Conservation (phyloP, 2,888 invertebrate genomes). For the Noctua pronuba region DNA sequence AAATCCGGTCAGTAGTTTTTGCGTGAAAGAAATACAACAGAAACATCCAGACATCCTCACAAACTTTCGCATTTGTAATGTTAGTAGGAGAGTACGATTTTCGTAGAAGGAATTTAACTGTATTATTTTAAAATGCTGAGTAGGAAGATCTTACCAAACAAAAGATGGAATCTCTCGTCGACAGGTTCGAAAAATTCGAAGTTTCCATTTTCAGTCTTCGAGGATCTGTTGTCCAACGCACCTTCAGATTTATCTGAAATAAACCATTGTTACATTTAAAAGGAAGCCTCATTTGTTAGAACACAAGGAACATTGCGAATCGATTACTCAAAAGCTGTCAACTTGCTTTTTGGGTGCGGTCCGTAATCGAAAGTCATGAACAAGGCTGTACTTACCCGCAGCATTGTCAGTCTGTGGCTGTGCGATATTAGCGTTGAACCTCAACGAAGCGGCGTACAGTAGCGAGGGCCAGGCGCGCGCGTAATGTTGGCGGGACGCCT, state of each 20-base stretch:
- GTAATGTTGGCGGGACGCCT: conserved; percentile 97
- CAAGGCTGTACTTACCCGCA: conserved; percentile 18
- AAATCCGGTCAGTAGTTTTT: no score
- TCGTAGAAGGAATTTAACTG: neutral
- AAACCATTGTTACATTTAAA: neutral
- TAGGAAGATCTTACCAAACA: conserved; percentile 93
- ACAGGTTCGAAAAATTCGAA: conserved; percentile 88
- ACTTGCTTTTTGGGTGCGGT: neutral
- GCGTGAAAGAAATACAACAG: no score
- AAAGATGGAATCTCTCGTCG: conserved; percentile 93
- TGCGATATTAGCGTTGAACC: conserved; percentile 81
- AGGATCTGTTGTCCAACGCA: conserved; percentile 79
- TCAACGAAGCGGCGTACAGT: conserved; percentile 97
- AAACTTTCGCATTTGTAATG: no score
- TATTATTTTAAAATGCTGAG: neutral
- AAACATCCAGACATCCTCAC: no score
- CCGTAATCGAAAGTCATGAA: neutral
- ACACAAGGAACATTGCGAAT: no score
- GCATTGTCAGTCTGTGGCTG: conserved; percentile 39
- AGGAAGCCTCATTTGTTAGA: no score
- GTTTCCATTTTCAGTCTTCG: conserved; percentile 88
- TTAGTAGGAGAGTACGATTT: no score
- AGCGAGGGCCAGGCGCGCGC: conserved; percentile 98
- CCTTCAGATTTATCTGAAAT: conserved; percentile 81
- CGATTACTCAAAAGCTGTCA: neutral